Percentiles rank a stretch among this genome's conserved stretches.
Conservation (phyloP, 2,797 vertebrate species). For the Manis crassicaudata region DNA sequence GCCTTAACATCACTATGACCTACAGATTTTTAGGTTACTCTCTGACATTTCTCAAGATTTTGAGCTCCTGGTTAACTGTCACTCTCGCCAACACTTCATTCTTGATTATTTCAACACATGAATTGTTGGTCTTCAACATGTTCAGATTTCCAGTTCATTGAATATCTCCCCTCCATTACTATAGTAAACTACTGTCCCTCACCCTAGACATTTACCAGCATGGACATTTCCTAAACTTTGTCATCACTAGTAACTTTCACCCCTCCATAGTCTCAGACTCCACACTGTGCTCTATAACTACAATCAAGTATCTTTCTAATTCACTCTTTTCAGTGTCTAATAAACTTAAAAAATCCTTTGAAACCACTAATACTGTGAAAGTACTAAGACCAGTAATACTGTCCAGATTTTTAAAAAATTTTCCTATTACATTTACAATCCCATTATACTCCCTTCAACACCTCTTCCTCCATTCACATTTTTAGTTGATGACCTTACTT, state of each 20-base stretch:
- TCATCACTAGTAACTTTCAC: background rate
- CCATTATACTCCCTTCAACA: background rate
- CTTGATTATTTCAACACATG: background rate
- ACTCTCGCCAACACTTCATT: background rate
- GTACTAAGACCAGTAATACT: background rate
- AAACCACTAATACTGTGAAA: background rate
- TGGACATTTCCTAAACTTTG: background rate
- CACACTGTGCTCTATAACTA: background rate
- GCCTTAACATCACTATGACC: background rate
- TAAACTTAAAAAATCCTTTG: background rate
- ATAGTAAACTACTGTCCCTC: too few species aligned
- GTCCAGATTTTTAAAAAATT: rapidly evolving
- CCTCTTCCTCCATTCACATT: background rate
- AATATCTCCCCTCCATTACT: background rate
- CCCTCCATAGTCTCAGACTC: background rate
- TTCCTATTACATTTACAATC: background rate
- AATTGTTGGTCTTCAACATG: background rate
- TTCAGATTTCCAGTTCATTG: background rate
- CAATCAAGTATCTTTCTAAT: background rate
- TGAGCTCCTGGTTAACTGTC: background rate
- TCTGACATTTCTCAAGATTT: background rate
- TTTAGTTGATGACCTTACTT: background rate
- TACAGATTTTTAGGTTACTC: background rate
- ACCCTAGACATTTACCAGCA: background rate
- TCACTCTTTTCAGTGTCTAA: background rate